A percentile compares a stretch with the other conserved stretches of the same genome.
Conservation (phyloP, 1,140 invertebrate species). For the Drosophila pseudoananassae region DNA sequence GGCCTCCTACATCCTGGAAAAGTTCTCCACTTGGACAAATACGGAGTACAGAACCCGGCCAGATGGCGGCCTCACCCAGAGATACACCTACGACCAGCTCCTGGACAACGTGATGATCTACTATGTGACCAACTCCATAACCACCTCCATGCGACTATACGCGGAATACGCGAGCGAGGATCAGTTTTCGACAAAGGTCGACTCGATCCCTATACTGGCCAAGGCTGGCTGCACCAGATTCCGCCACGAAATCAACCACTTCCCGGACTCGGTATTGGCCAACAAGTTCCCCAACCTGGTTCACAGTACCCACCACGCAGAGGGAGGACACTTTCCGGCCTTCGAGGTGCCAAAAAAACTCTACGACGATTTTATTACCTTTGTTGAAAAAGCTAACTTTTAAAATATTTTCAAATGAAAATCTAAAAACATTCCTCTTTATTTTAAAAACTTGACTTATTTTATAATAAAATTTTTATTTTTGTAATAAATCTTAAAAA, state of each 20-base stretch:
- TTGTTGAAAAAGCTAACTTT: constrained; percentile 55
- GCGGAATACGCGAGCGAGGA: constrained; percentile 87
- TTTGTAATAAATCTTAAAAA: too few relatives aligned
- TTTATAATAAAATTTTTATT: too few relatives aligned
- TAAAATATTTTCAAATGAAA: neutral
- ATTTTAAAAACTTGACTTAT: too few relatives aligned
- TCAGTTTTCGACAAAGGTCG: constrained; percentile 83
- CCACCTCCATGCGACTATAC: constrained; percentile 91
- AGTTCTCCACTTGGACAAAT: constrained; percentile 92
- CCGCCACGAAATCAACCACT: constrained; percentile 87
- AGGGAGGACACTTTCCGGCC: constrained; percentile 94
- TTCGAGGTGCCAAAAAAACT: constrained; percentile 90
- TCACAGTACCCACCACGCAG: constrained; percentile 86
- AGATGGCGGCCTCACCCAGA: constrained; percentile 90
- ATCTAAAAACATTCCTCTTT: neutral
- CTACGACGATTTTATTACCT: constrained; percentile 87
- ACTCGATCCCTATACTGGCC: constrained; percentile 86
- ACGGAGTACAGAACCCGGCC: constrained; percentile 84
- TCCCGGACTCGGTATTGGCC: constrained; percentile 86
- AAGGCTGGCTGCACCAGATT: constrained; percentile 88
- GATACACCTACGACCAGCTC: constrained; percentile 89
- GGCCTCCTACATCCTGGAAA: constrained; percentile 93
- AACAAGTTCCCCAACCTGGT: constrained; percentile 88
- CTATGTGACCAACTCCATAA: constrained; percentile 91
- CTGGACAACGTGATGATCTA: constrained; percentile 96